Evolutionary conservation across 2,797 vertebrate species (phyloP).

Genomic region (Pogonophryne albipinna): DNA sequence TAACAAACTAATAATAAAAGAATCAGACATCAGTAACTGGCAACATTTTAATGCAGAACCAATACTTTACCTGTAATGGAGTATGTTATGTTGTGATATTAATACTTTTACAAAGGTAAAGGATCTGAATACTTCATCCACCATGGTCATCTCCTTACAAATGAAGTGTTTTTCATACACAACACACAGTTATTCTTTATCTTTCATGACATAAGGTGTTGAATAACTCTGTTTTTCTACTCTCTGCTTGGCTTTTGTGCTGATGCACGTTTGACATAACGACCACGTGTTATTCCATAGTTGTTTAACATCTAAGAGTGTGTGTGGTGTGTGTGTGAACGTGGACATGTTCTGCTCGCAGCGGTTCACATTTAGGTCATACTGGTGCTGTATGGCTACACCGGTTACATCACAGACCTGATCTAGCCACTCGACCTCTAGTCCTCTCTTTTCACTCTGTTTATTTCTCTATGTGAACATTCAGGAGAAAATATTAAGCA

Average conservation of each 20-base stretch:
- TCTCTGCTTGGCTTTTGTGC: constrained; percentile 17
- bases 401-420: constrained; percentile 77
- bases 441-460: constrained; percentile 24
- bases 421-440: constrained; percentile 55
- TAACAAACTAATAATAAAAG: too few species aligned
- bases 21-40: too few species aligned
- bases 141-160: constrained; percentile 1
- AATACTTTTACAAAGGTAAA: too few species aligned
- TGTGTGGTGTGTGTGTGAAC: constrained; percentile 11
- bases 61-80: too few species aligned
- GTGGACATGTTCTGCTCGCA: constrained; percentile 56
- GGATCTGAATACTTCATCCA: background rate
- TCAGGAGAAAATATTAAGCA: background rate
- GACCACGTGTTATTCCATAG: background rate
- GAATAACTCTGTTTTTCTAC: background rate
- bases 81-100: too few species aligned
- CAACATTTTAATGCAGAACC: too few species aligned
- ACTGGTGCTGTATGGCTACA: constrained; percentile 56
- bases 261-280: constrained; percentile 33
- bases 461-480: background rate
- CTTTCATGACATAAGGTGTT: background rate
- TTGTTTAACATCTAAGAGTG: background rate
- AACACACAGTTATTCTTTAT: background rate
- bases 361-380: constrained; percentile 81
- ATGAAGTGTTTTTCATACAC: background rate